These are phyloP conservation scores for Euthynnus affinis DNA, from an alignment of 2,797 vertebrate genomes.

Conservation along the genomic window DNA sequence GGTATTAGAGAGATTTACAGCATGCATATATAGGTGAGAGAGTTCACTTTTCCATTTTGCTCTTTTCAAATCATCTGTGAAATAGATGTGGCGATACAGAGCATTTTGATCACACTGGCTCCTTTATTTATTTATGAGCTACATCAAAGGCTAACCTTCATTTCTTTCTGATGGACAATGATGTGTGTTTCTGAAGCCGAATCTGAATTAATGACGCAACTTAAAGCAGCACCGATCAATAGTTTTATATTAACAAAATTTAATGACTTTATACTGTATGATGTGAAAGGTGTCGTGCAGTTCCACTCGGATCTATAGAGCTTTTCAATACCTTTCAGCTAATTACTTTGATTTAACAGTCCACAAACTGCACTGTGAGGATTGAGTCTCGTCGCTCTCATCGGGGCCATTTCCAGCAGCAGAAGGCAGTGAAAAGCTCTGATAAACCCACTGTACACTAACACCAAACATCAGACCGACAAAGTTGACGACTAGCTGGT, in stretches of 20 bases:
- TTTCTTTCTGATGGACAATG: constrained; percentile 28
- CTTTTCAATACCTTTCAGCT: not conserved
- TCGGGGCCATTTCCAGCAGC: not conserved
- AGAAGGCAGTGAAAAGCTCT: not conserved
- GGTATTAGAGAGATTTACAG: constrained; percentile 25
- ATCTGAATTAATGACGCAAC: constrained; percentile 25
- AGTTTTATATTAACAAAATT: constrained; percentile 18
- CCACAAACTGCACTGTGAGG: not conserved
- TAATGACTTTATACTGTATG: not conserved
- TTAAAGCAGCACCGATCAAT: constrained; percentile 9
- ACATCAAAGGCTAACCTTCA: constrained; percentile 24
- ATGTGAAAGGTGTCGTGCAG: not conserved
- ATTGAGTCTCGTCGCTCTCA: not conserved
- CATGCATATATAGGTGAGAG: not conserved
- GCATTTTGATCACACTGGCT: constrained; percentile 12
- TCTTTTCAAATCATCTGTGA: constrained; percentile 16
- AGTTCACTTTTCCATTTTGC: constrained; percentile 1
- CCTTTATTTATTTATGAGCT: constrained; percentile 16
- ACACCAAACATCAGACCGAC: not conserved
- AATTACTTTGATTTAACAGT: not conserved
- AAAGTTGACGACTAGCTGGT: too few species aligned
- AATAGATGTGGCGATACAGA: constrained; percentile 13
- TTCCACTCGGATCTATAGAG: not conserved
- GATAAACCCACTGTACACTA: not conserved
- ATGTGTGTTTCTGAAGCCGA: not conserved